Base-by-base conservation (phyloP, 2,113 vertebrate species). In the Cercopithecus mona region DNA sequence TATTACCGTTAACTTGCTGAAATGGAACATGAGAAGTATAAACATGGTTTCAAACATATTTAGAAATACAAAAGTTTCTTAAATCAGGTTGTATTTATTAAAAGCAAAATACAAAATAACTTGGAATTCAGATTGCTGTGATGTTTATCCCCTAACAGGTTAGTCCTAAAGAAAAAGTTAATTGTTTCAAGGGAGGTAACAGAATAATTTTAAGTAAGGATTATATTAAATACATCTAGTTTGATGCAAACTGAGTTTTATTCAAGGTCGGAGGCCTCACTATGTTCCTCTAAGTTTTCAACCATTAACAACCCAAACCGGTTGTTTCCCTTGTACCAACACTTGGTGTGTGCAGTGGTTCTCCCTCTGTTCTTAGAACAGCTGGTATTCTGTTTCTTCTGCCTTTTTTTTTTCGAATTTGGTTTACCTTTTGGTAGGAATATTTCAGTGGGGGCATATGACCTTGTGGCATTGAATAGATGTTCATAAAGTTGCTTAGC, bases 401-500 rank as follows among this genome's bases (percentile, higher is more conserved):
- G 98, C 86, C 68, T 96, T 76, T 95, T 95, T 45, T 89, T 98
- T 76, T 52, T 88, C 8, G 97, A 88, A 43, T 95, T 78, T 1
- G 97, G 72, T 45, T 95, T 98, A 22, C 30, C 68, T 43, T 96
- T 98, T 91, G 97, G 97, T 92, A 99, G 95, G 97, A 99, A 97
- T 25, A 98, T 89, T 23, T 98, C 98, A 85, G 93, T 68, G 6
- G 98, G 81, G 91, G 97, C 84, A 16, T 82, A 12, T 52, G 96
- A 93, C 45, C 93, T 97, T 13, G 99, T 90, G 1, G 96, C 97
- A 4, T 57, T 96, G 95, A 99, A 91, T 73, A 99, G 90, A 30
- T 72, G 43, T 2, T 78, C 78, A 94, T 99, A 99, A 38, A 99
- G 98, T 32, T 97, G 98, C 83, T 94, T 52, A n/a, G 99, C 98